Base-by-base conservation (phyloP, 2,888 invertebrate species). In the Vannuccia rotundouncinata region DNA sequence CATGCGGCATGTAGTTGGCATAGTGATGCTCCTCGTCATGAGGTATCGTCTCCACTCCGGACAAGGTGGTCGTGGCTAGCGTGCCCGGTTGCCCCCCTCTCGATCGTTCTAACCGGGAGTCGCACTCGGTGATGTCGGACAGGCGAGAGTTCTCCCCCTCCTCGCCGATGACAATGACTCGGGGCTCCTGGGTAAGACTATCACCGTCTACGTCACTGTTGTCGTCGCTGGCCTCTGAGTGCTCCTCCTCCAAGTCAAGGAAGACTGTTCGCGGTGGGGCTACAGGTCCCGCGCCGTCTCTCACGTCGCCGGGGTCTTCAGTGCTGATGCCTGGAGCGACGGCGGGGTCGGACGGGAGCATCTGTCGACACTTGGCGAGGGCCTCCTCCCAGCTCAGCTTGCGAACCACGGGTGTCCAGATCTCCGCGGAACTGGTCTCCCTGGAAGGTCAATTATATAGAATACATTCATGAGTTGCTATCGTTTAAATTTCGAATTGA, bases 341-440 rank as follows among this genome's bases (percentile, higher is more conserved):
- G 5, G 10, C 2, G 66, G 22, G 13, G 22, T 5, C 66, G 22
- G 22, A n/a, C 10, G 17, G 17, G 5, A 5, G 66, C 17, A 66
- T 5, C 2, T 17, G 25, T 66, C 66, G 10, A 27, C 10, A 5
- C 25, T 22, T 5, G 66, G 66, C 66, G 10, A 66, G 66, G 5
- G 66, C 66, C 10, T 66, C 66, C 22, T 66, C 66, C 66, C 66
- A 66, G 66, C 66, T 66, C 22, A 66, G 66, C 5, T n/a, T 22
- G 25, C 66, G 66, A 2, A n/a, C 66, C 2, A 66, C 22, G 5
- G 66, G 66, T 2, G 10, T 66, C 66, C 66, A 66, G 66, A 2
- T 27, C 25, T 66, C 66, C 2, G 25, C 22, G 13, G 66, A 45
- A 17, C 10, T 45, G 45, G 17, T 45, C 45, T 45, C 45, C 5